Conservation (phyloP, 2,113 vertebrate species). For the Heptranchias perlo region DNA sequence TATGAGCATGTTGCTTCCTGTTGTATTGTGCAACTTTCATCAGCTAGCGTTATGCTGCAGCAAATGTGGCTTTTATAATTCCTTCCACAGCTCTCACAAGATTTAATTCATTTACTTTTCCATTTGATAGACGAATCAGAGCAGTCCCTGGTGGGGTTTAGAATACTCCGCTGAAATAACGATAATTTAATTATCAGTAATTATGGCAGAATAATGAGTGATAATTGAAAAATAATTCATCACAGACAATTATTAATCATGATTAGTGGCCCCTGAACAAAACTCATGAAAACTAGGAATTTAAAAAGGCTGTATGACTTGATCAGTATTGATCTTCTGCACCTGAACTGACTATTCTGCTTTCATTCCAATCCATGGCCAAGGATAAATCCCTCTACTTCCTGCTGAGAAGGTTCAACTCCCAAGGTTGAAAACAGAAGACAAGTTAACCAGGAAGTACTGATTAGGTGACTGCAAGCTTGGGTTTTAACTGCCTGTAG, state of each 20-base stretch:
- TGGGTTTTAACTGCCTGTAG: not conserved
- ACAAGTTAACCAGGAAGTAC: not conserved
- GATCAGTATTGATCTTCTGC: not conserved
- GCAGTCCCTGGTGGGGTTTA: not conserved
- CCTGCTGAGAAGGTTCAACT: not conserved
- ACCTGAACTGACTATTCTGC: not conserved
- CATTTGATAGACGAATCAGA: slow-evolving; percentile 23
- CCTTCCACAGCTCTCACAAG: slow-evolving; percentile 20
- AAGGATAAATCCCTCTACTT: not conserved
- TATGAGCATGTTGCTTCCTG: not conserved
- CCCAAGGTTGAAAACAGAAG: not conserved
- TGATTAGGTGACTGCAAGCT: not conserved
- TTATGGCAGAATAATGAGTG: slow-evolving; percentile 9
- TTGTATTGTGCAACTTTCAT: not conserved
- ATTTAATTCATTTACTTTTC: slow-evolving; percentile 2
- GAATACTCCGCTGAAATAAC: slow-evolving; percentile 25
- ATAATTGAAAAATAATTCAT: slow-evolving; percentile 21
- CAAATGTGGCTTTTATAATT: slow-evolving; percentile 17
- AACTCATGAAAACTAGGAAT: not conserved
- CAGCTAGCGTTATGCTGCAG: not conserved
- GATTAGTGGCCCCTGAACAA: slow-evolving; percentile 9
- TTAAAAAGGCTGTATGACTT: not conserved
- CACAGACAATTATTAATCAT: not conserved
- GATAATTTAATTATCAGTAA: slow-evolving; percentile 37
- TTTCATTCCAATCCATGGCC: not conserved